Conservation (phyloP, 2,888 invertebrate genomes). For the Marronus borbonicus region DNA sequence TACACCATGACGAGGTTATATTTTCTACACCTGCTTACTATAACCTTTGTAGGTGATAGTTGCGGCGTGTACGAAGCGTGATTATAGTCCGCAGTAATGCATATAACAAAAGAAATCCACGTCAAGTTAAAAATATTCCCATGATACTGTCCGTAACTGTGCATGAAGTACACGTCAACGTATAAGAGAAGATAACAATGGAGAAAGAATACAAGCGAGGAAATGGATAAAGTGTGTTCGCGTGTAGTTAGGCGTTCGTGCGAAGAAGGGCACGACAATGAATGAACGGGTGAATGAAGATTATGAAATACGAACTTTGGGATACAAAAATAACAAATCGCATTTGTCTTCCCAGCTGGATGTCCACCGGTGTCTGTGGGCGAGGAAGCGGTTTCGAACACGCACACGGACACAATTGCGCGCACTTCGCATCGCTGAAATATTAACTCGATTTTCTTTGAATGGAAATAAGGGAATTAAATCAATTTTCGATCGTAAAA, state of each 20-base stretch:
- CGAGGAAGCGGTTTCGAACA: constrained; percentile 55
- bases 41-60: constrained; percentile 35
- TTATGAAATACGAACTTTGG: constrained; percentile 58
- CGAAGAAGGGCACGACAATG: constrained; percentile 58
- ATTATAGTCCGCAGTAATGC: constrained; percentile 29
- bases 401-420: constrained; percentile 53
- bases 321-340: constrained; percentile 59
- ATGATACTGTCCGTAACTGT: constrained; percentile 34
- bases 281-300: constrained; percentile 55
- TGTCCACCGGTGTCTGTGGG: constrained; percentile 57
- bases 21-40: constrained; percentile 27
- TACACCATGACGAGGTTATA: constrained; percentile 14
- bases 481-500: constrained; percentile 49
- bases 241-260: constrained; percentile 56
- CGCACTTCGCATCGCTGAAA: constrained; percentile 48
- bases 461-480: constrained; percentile 54
- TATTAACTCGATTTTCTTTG: constrained; percentile 52
- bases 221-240: constrained; percentile 52
- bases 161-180: constrained; percentile 38
- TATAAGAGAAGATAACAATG: constrained; percentile 40
- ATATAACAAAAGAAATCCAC: constrained; percentile 40
- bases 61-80: constrained; percentile 24
- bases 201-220: constrained; percentile 44
- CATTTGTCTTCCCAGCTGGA: constrained; percentile 62
- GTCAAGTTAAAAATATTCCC: constrained; percentile 37